Evolutionary conservation across 2,888 invertebrate species (phyloP).

Genomic region (Keiferia lycopersicella): DNA sequence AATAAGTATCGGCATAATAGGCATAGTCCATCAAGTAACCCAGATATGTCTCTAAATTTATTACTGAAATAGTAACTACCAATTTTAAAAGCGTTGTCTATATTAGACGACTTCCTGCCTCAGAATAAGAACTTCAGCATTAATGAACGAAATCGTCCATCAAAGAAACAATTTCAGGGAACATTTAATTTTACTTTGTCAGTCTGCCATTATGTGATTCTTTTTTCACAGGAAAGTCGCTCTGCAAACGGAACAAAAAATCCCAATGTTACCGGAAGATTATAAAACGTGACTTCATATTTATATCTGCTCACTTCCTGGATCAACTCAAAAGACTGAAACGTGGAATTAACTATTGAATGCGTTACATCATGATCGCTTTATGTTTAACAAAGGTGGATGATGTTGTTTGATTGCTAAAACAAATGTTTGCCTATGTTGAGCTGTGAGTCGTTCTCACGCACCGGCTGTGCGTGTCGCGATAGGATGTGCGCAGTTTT

Average conservation of each 20-base stretch:
- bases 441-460: conserved; percentile 14
- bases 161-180: conserved; percentile 59
- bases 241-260: conserved; percentile 27
- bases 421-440: conserved; percentile 13
- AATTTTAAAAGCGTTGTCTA: conserved; percentile 3
- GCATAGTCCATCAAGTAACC: conserved; percentile 2
- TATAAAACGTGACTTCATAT: conserved; percentile 36
- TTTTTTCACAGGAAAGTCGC: conserved; percentile 33
- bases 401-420: conserved; percentile 23
- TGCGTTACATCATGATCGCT: conserved; percentile 20
- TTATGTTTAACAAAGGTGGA: conserved; percentile 20
- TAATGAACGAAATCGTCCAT: conserved; percentile 61
- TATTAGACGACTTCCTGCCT: conserved; percentile 2
- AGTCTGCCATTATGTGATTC: conserved; percentile 30
- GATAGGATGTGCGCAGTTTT: conserved; percentile 64
- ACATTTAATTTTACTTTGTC: conserved; percentile 45
- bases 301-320: conserved; percentile 40
- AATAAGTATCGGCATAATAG: too few relatives aligned
- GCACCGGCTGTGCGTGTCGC: conserved; percentile 34
- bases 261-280: conserved; percentile 25
- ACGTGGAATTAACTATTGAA: conserved; percentile 23
- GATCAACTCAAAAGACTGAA: conserved; percentile 30
- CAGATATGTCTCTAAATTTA: conserved; percentile 26
- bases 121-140: conserved; percentile 44
- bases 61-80: conserved; percentile 20